These are phyloP conservation scores for Pollenia angustigena DNA, from an alignment of 2,888 invertebrate genomes.

Conservation along the genomic window DNA sequence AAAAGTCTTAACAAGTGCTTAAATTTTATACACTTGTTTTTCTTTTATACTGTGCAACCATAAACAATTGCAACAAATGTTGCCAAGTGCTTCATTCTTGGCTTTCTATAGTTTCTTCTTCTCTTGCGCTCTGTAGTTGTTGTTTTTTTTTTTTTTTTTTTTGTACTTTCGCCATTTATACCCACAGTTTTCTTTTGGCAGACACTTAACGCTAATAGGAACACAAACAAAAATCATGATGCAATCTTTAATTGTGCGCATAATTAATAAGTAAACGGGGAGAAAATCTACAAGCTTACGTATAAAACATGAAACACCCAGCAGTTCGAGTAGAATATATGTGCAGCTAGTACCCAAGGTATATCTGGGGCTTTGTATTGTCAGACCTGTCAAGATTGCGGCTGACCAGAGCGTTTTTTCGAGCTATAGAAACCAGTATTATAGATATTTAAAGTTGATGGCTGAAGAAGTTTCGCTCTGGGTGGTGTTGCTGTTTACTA, in stretches of 20 bases:
- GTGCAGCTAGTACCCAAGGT: no score
- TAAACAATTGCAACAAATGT: conserved; percentile 51
- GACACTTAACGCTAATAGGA: conserved; percentile 36
- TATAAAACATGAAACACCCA: not conserved
- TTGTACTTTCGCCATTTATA: not conserved
- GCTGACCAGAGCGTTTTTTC: no score
- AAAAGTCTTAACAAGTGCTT: not conserved
- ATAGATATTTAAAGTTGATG: no score
- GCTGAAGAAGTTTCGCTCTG: no score
- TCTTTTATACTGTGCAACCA: not conserved
- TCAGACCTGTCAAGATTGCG: no score
- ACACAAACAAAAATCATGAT: conserved; percentile 63
- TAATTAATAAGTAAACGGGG: conserved; percentile 60
- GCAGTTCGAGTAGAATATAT: not conserved
- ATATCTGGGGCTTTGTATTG: no score
- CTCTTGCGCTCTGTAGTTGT: not conserved
- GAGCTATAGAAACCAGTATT: no score
- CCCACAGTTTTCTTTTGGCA: conserved; percentile 57
- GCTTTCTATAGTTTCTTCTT: not conserved
- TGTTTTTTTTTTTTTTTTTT: no score
- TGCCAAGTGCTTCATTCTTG: conserved; percentile 51
- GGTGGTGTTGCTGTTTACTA: no score
- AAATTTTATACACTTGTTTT: not conserved
- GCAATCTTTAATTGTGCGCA: conserved; percentile 69
- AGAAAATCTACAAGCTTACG: not conserved